Conservation (phyloP, 2,113 vertebrate genomes). For the Antechinus stuartii region DNA sequence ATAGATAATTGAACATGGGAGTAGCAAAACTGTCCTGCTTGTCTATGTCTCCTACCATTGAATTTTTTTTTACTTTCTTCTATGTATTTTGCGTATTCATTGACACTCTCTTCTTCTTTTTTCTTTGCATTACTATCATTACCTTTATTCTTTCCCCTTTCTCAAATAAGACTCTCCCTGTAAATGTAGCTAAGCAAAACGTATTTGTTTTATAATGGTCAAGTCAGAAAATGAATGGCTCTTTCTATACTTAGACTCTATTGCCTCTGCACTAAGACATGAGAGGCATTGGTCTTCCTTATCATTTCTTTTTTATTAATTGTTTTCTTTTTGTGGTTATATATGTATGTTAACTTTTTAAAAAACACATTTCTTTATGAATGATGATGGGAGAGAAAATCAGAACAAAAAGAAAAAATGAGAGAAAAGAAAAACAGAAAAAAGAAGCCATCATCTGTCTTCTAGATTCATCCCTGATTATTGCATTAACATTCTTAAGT, state of each 20-base stretch:
- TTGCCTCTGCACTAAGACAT: background rate
- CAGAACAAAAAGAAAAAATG: no score
- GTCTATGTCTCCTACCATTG: background rate
- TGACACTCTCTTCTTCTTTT: background rate
- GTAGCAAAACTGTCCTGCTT: background rate
- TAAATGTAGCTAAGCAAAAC: background rate
- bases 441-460: background rate
- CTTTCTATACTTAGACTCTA: background rate
- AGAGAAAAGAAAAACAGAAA: no score
- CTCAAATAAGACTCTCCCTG: background rate
- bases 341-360: no score
- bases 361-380: no score
- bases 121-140: background rate
- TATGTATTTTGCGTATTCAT: background rate
- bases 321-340: no score
- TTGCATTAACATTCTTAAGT: background rate
- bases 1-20: background rate
- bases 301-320: background rate
- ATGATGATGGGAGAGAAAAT: no score
- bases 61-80: background rate
- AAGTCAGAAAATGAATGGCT: background rate
- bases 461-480: background rate
- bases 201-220: background rate
- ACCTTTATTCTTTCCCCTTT: background rate
- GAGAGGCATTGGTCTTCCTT: background rate